Base-by-base conservation (phyloP, 2,113 vertebrate genomes). In the Tupaia tana region DNA sequence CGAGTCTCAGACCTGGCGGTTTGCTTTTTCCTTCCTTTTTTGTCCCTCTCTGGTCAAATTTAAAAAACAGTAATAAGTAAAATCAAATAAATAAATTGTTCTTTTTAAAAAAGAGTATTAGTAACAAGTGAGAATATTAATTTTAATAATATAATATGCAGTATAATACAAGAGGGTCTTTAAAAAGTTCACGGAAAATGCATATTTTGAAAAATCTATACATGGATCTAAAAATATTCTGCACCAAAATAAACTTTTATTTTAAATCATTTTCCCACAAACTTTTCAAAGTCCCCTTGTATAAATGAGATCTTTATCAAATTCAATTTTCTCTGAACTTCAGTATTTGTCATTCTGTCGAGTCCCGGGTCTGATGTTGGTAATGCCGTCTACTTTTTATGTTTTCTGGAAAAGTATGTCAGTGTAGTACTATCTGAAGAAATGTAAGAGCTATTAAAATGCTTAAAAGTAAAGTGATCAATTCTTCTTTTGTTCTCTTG, bases 401-500 rank as follows among this genome's bases (percentile, higher is more conserved):
- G 97, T 98, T 78, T 0, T 98, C 93, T 97, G 96, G 97, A 97
- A 97, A 94, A 98, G 86, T 95, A 87, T 97, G 96, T 98, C 94
- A 95, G 2, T 98, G 74, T 96, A 94, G 92, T 96, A 95, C 89
- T 98, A 94, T 94, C 90, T 96, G 96, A 97, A 91, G 96, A 97
- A 86, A 86, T 93, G 34, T 75, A 94, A 95, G 73, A 95, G 83
- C 93, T 93, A 52, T 95, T 92, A 86, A 92, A 89, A 97, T 69
- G 84, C 95, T 97, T 97, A 86, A 97, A 96, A 97, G 85, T 98
- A 97, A 98, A 98, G 96, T 90, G 85, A 97, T 98, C 97, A 95
- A 90, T 95, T 83, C 92, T 88, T 31, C 96, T 82, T 98, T 96
- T 98, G 96, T 98, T 99, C 97, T 98, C 98, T 98, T 96, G 96